These are phyloP conservation scores for Idaea aversata DNA, from an alignment of 2,888 invertebrate species.

Conservation along the genomic window DNA sequence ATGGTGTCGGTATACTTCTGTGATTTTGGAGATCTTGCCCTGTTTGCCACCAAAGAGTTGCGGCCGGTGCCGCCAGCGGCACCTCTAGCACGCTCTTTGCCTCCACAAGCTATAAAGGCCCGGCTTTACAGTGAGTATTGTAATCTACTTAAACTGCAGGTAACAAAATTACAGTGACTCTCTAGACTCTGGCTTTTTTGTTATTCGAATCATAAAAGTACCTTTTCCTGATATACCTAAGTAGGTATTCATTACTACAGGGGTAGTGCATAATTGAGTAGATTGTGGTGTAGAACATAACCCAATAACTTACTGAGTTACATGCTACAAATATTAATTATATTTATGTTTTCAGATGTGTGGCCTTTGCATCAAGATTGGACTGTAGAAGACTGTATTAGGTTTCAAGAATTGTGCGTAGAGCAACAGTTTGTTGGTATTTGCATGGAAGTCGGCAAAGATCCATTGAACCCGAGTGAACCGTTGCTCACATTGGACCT, in stretches of 20 bases:
- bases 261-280: too few species aligned
- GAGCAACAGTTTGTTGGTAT: conserved; percentile 85
- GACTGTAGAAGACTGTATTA: conserved; percentile 86
- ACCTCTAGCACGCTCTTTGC: conserved; percentile 62
- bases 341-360: conserved; percentile 56
- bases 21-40: conserved; percentile 81
- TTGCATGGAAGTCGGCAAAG: conserved; percentile 82
- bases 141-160: too few species aligned
- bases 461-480: conserved; percentile 81
- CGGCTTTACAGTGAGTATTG: conserved; percentile 62
- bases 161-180: too few species aligned
- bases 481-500: conserved; percentile 83
- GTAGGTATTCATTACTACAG: too few species aligned
- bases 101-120: conserved; percentile 73
- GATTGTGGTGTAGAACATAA: too few species aligned
- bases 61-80: conserved; percentile 59
- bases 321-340: too few species aligned
- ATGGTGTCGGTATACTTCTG: conserved; percentile 81
- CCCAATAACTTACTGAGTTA: too few species aligned
- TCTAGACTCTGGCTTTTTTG: too few species aligned
- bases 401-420: conserved; percentile 86
- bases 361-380: conserved; percentile 82
- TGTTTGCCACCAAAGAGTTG: conserved; percentile 54
- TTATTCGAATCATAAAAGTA: too few species aligned
- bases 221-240: too few species aligned